Base-by-base conservation (phyloP, 2,797 vertebrate species). In the Cirrhinus molitorella region DNA sequence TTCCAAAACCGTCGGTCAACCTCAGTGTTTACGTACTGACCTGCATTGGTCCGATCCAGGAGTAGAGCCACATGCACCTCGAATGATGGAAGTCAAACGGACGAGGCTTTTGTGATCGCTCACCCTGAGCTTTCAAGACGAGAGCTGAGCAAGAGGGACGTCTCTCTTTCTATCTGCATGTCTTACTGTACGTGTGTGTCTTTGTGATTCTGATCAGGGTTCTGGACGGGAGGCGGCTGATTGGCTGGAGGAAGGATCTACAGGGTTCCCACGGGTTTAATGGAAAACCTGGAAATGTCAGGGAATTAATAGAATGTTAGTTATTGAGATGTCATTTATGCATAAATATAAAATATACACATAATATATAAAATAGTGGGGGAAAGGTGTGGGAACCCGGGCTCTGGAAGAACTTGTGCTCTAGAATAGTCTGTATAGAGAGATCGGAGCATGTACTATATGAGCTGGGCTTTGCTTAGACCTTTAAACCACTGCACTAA, bases 401-500 rank as follows among this genome's bases (percentile, higher is more conserved):
- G 4, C 45, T 73, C 37, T 80, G n/a, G n/a, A 21, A 61, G 4
- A 25, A 78, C 2, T 17, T 40, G n/a, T 45, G 51, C 9, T 53
- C 31, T 65, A 65, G 23, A 59, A 59, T 59, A 59, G 23, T 13
- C 10, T 77, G 53, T 37, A 51, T 40, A 66, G n/a, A 51, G 14
- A 45, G 53, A 61, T 19, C 45, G 9, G 23, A 43, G 81, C 63
- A 68, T 83, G 72, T 67, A 45, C 37, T 57, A 23, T 57, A 76
- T 59, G 40, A 83, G 17, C 47, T 40, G 72, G 61, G 79, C 68
- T 88, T 73, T 66, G 86, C 71, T 45, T 68, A 80, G 10, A 86
- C 86, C 86, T 89, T 87, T 89, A 87, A 86, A 86, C 43, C 70
- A 61, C 49, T 84, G 80, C 67, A 79, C 72, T 77, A 79, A 31